phyloP scores from a whole-genome alignment of 2,113 vertebrate species.

The Labeo catla region DNA sequence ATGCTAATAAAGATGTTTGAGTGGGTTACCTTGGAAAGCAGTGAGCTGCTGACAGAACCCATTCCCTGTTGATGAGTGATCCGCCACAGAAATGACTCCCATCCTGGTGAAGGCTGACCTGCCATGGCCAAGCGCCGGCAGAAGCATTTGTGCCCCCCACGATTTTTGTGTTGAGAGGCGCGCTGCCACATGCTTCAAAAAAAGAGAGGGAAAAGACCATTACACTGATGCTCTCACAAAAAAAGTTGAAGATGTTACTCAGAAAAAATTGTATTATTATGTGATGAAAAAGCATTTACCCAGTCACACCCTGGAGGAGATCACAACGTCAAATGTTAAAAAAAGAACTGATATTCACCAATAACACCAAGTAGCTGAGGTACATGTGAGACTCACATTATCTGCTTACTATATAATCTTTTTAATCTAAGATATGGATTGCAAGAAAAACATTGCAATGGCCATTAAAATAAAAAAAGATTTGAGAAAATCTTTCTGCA shows the following conservation, averaged over 20 bases:
- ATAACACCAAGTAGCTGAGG: not conserved
- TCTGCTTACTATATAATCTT: not conserved
- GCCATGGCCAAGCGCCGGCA: constrained; percentile 78
- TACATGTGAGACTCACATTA: not conserved
- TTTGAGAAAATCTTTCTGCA: too few relatives aligned
- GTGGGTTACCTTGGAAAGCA: constrained; percentile 65
- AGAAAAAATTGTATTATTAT: not conserved
- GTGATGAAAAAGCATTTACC: constrained; percentile 17
- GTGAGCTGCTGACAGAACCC: constrained; percentile 78
- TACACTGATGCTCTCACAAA: not conserved
- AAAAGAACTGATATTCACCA: not conserved
- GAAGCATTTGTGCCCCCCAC: constrained; percentile 69
- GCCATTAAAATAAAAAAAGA: too few relatives aligned
- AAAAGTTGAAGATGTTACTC: not conserved
- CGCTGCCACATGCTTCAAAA: constrained; percentile 72
- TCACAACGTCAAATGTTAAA: too few relatives aligned
- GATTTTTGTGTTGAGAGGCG: constrained; percentile 68
- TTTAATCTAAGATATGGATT: not conserved
- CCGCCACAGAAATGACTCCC: constrained; percentile 73
- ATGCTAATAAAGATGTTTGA: constrained; percentile 52
- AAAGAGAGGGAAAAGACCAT: not conserved
- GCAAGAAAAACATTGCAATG: not conserved
- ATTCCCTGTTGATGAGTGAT: constrained; percentile 74
- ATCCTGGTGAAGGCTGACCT: constrained; percentile 62
- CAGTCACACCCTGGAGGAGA: constrained; percentile 36